Base-by-base conservation (phyloP, 2,797 vertebrate species). In the Fratercula arctica region DNA sequence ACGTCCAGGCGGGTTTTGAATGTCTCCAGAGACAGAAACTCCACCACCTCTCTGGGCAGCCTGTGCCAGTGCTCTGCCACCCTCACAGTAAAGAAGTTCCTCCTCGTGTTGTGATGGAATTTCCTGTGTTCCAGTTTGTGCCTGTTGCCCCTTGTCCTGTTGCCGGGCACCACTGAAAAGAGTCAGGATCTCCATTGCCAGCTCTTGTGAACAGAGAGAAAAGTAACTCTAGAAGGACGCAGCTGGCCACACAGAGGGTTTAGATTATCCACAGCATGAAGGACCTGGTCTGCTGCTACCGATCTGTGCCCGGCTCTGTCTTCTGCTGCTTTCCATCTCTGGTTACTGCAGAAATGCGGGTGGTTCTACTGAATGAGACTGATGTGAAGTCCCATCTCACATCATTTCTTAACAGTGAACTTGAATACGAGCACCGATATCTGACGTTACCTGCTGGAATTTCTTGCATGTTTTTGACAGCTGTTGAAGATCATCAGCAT, bases 381-480 rank as follows among this genome's bases (percentile, higher is more conserved):
- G 39, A 78, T 48, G 11, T 6, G 25, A 81, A 57, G 21, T 43
- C 75, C 35, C 23, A 35, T 6, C 19, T 73, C 46, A 50, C 9
- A 3, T 53, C 13, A 9, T 59, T 89, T 61, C 50, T 54, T 63
- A 51, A 31, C 37, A 88, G 18, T 26, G n/a, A 54, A 45, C n/a
- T 83, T 60, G 46, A 74, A 50, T 25, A 68, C 4, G 6, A 57
- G 33, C 66, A 60, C 21, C 0, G 0, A 10, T 41, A 59, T 25
- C 54, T 43, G 48, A 21, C n/a, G 46, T 89, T 93, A 95, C 91
- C 93, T 96, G 90, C 78, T 90, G 81, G 79, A 95, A 97, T 35
- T 81, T 94, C 80, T 78, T 96, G 31, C 76, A 89, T 4, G 37
- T 94, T 95, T 97, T 87, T 91, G 88, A 95, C 70, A 96, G 68